Base-by-base conservation (phyloP, 2,113 vertebrate genomes). In the Ia io region DNA sequence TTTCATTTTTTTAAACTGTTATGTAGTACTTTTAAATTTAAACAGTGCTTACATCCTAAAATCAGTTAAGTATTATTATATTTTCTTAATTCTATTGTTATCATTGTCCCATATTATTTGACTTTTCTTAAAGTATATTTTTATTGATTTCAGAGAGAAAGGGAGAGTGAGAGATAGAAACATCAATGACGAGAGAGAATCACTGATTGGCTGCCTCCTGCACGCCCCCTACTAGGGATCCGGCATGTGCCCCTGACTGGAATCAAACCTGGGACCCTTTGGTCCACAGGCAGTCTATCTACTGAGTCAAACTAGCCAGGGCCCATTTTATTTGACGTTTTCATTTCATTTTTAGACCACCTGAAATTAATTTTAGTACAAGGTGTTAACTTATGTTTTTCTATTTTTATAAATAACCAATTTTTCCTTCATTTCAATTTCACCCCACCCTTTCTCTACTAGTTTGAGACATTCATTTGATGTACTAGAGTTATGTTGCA, bases 1-100 rank as follows among this genome's bases (percentile, higher is more conserved):
- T 86, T 84, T 88, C 63, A 32, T 71, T 91, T 93, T 91, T 84
- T 88, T 59, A 11, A 65, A 83, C 22, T 90, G 74, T 56, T 83
- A 69, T 28, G 13, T 77, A 84, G 35, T 84, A 67, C 35, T 90
- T 77, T 87, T 59, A 44, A 91, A n/a, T 4, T 17, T 70, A 87
- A 18, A n/a, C 32, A 84, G 59, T 73, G 11, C 23, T 91, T 87
- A 56, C 35, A 94, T 17, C 17, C 13, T 71, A 91, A 91, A 11
- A 91, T 90, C n/a, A 18, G 51, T 53, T 93, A 82, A 80, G 49
- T 56, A 91, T 73, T 78, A 78, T 61, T 61, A 90, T 35, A 83
- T 65, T 88, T 70, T 77, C 40, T 84, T 70, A 93, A 42, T 53
- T 95, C 35, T 84, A 3, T 84, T 88, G 35, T 25, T 92, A 70